Base-by-base conservation (phyloP, 2,888 invertebrate species). In the Dryadula phaetusa region DNA sequence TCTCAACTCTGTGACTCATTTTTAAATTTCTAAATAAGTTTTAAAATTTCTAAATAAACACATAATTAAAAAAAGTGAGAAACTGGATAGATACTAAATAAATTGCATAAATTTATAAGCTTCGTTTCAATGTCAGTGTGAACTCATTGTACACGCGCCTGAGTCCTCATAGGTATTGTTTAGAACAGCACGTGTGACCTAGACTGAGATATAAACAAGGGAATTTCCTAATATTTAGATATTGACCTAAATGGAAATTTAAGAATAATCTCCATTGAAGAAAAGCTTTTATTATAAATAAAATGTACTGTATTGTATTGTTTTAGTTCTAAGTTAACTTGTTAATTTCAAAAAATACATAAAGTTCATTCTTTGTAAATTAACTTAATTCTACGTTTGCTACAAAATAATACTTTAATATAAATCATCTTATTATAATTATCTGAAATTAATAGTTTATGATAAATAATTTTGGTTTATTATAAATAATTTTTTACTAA, bases 181-280 rank as follows among this genome's bases (percentile, higher is more conserved):
- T 58, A 16, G 25, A 18, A 14, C 10, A 18, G 32, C 70, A 70
- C 70, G 70, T 70, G 70, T 65, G 64, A 70, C 70, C 70, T 64
- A 67, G 47, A 22, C 53, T 44, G 18, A 18, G 34, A 25, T 22
- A 44, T 44, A 60, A 40, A 42, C 34, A 22, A 56, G 25, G 16
- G 22, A 54, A 16, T 54, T 32, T 14, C 20, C n/a, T 22, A 20
- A 54, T 42, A 53, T 40, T 28, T 32, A 53, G 28, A 34, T 34
- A 54, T n/a, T n/a, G n/a, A n/a, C 37, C 12, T 37, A 37, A 12
- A 37, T 37, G 3, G 16, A 62, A 10, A 12, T 49, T 49, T 20
- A 28, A n/a, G 18, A 16, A 10, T 16, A 6, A 10, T 14, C 8
- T 32, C 12, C 10, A 28, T 7, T 1, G 5, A 14, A 22, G 44